These are phyloP conservation scores for Hafferia zeledoni DNA, from an alignment of 2,797 vertebrate genomes.

Conservation along the genomic window DNA sequence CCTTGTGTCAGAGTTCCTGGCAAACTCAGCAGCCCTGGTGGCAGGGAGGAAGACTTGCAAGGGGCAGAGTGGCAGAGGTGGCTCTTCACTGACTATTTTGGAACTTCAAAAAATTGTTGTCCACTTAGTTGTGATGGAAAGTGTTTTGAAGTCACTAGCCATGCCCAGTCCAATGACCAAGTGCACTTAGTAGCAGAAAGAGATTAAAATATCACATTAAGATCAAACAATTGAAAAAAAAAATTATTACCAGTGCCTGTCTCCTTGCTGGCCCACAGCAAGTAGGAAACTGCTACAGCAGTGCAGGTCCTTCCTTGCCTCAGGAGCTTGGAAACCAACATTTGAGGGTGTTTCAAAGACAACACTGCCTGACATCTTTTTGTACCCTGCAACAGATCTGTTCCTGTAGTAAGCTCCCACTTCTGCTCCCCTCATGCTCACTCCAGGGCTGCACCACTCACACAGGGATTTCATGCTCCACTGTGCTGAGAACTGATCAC, in stretches of 20 bases:
- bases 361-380: neutral
- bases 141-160: neutral
- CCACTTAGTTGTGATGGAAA: neutral
- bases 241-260: neutral
- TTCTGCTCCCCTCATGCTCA: neutral
- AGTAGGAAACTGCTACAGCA: neutral
- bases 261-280: neutral
- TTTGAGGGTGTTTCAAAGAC: neutral
- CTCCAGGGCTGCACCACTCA: neutral
- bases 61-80: neutral
- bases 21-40: neutral
- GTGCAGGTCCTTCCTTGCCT: neutral
- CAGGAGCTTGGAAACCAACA: neutral
- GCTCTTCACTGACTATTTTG: neutral
- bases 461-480: fast-evolving
- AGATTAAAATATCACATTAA: neutral
- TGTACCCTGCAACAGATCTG: fast-evolving
- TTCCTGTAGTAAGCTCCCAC: neutral
- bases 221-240: neutral
- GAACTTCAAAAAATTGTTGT: neutral
- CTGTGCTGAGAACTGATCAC: fast-evolving
- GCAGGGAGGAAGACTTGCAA: neutral
- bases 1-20: neutral
- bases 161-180: neutral
- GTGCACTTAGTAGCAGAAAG: neutral